Conservation (phyloP, 2,888 invertebrate genomes). For the Zaprionus lineosus region DNA sequence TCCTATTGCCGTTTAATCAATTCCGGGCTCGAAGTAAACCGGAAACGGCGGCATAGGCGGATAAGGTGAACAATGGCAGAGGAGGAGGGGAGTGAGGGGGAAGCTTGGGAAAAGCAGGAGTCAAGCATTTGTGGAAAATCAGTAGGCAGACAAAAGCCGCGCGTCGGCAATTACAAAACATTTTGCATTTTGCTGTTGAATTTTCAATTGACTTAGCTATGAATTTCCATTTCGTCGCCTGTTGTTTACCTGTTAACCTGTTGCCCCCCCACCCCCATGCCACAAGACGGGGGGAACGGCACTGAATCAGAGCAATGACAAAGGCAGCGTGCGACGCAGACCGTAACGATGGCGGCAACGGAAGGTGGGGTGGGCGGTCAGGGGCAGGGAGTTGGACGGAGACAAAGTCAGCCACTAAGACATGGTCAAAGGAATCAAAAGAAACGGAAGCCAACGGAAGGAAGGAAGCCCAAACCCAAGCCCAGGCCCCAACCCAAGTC, state of each 20-base stretch:
- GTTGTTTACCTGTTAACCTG: constrained; percentile 51
- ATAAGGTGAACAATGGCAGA: too few species aligned
- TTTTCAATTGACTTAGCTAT: constrained; percentile 66
- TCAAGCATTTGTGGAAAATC: too few species aligned
- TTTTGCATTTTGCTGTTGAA: constrained; percentile 63
- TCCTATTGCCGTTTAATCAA: constrained; percentile 76
- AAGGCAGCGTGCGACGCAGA: neutral
- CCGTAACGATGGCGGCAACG: too few species aligned
- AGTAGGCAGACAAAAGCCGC: constrained; percentile 30
- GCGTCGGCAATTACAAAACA: constrained; percentile 55
- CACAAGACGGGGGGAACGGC: too few species aligned
- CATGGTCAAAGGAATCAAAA: constrained; percentile 15
- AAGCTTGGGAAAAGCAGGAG: neutral
- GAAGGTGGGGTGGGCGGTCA: too few species aligned
- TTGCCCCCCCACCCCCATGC: constrained; percentile 21
- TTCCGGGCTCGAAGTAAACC: constrained; percentile 16
- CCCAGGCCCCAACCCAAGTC: too few species aligned
- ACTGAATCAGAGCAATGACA: too few species aligned
- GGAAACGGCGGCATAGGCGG: neutral
- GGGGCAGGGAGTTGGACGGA: neutral
- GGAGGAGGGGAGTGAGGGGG: neutral
- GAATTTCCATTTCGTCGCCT: constrained; percentile 52
- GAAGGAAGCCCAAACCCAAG: too few species aligned
- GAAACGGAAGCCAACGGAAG: too few species aligned
- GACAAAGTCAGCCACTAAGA: constrained; percentile 6